Percentiles rank a stretch among this genome's conserved stretches.
phyloP scores from a whole-genome alignment of 2,888 invertebrate genomes.

The Eustalomyia histrio region DNA sequence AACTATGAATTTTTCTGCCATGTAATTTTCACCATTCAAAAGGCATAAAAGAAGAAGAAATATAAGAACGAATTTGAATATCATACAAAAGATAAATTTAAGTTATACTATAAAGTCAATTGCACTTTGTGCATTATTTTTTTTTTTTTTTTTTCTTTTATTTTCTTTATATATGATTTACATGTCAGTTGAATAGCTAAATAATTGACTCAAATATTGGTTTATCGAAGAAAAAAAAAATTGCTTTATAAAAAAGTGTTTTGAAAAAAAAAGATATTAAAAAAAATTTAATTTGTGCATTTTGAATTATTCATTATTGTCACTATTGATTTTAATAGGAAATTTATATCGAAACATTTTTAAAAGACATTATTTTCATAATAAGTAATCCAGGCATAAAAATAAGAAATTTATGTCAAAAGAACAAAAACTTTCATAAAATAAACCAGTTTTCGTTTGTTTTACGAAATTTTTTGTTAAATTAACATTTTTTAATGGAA shows the following conservation, averaged over 20 bases:
- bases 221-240: not conserved
- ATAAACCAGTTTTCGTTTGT: too few species aligned
- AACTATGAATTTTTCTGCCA: constrained; percentile 68
- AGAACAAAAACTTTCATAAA: too few species aligned
- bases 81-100: constrained; percentile 55
- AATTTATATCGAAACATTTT: too few species aligned
- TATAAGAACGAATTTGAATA: constrained; percentile 26
- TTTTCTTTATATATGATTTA: constrained; percentile 36
- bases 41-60: not conserved
- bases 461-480: too few species aligned
- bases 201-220: constrained; percentile 50
- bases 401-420: too few species aligned
- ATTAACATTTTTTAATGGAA: too few species aligned
- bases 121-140: constrained; percentile 44
- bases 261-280: too few species aligned
- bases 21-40: constrained; percentile 65
- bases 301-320: not conserved
- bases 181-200: constrained; percentile 60
- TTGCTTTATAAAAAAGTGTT: too few species aligned
- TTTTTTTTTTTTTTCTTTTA: not conserved
- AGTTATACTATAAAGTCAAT: constrained; percentile 53
- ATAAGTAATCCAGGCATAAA: too few species aligned
- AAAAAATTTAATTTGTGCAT: not conserved
- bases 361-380: too few species aligned
- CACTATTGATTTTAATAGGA: too few species aligned